Evolutionary conservation across 2,888 invertebrate genomes (phyloP), one percentile per base, ranked within the genome.

Genomic region (Trissolcus japonicus): DNA sequence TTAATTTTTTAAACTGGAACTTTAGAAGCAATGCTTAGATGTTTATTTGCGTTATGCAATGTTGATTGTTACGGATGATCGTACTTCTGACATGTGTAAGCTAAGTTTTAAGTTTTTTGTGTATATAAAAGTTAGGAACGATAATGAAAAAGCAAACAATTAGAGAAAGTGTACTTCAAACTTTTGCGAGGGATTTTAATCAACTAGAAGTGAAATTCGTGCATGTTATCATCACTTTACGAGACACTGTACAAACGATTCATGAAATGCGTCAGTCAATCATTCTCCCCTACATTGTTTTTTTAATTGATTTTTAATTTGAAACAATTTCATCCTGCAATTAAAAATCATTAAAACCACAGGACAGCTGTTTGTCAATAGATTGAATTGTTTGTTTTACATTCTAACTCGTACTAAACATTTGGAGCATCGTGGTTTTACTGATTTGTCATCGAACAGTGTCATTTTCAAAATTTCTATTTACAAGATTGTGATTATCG

Each of bases 231-330:
- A 60, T 54, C 56, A 60, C 19, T 50, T 54, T 40, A 48, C 6
- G 48, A 57, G 25, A 69, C 48, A 62, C 71, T 71, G 41, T 62
- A 57, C 51, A 71, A 71, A 62, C 61, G 53, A 51, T 51, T 48
- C 61, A 62, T 57, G 43, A 4, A 50, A 69, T 4, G 25, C 48
- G 2, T 14, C 61, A 68, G 14, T 56, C 69, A 69, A 16, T 62
- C 61, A 69, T 69, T 69, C 69, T 69, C 69, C 56, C 69, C 69
- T 62, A 50, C 50, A 46, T 48, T 54, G 43, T 48, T 55, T 55
- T n/a, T 16, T 25, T 55, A 9, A 40, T 55, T 16, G 11, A 16
- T 55, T 55, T 16, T 35, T 55, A 19, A 35, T 55, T 55, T 16
- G 1, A 35, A 35, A 40, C 2, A 35, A 9, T 35, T 51, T 17